These are phyloP conservation scores for Geophilus truncorum DNA, from an alignment of 2,888 invertebrate genomes.

Conservation along the genomic window DNA sequence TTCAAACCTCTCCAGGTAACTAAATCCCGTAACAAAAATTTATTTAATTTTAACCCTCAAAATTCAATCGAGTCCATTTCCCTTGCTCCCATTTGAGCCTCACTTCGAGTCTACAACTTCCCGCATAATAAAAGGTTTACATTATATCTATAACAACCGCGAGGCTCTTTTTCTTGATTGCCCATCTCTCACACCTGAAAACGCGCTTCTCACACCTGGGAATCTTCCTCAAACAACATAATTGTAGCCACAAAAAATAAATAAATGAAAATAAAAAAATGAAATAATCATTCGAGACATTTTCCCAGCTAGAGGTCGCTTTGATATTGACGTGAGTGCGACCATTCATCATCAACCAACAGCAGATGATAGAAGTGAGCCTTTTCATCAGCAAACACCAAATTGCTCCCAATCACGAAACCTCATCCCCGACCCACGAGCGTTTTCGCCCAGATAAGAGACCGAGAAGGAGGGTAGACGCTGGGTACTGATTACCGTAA, in stretches of 20 bases:
- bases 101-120: not conserved
- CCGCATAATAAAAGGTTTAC: not conserved
- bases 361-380: constrained; percentile 10
- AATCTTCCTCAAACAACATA: not conserved
- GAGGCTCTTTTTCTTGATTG: not conserved
- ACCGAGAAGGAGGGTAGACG: not conserved
- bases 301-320: not conserved
- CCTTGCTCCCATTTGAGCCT: too few relatives aligned
- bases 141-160: not conserved
- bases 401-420: constrained; percentile 9
- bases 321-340: constrained; percentile 8
- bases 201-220: not conserved
- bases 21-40: not conserved
- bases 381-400: constrained; percentile 27
- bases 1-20: not conserved
- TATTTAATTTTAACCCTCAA: not conserved
- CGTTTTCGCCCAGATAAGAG: not conserved
- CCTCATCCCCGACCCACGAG: not conserved
- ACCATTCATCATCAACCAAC: constrained; percentile 10
- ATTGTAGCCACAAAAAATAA: not conserved
- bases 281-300: not conserved
- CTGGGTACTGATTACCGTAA: not conserved
- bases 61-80: not conserved
- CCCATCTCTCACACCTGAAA: not conserved
- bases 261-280: not conserved